Base-by-base conservation (phyloP, 2,888 invertebrate species). In the Philhelius pedissequus region DNA sequence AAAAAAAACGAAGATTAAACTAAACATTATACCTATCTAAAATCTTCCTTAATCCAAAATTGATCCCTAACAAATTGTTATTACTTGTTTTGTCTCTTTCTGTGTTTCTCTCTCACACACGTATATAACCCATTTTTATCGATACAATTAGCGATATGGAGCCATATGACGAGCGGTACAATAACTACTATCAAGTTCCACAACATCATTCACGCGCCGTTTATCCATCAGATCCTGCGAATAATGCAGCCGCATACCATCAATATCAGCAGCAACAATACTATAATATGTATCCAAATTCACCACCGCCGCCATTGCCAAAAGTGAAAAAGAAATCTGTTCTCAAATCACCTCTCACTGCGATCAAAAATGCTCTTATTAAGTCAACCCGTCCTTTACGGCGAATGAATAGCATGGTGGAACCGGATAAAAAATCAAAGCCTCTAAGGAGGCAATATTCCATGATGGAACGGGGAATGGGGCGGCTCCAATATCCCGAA, bases 321-420 rank as follows among this genome's bases (percentile, higher is more conserved):
- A 91, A 90, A 81, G 88, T 88, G 38, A 90, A 91, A 77, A 91
- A 91, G 88, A 92, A 91, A 87, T 92, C 91, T 27, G 88, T 91
- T 70, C 86, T 92, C 0, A 92, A 91, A 71, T 91, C 91, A 50
- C 91, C 91, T 2, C 82, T 92, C 45, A 87, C 88, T 2, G 91
- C 92, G 0, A 87, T 92, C 2, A 92, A 92, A 86, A 91, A 91
- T 86, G 92, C 90, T 0, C 86, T 92, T 8, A 89, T 92, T 3
- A 92, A 91, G 82, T 87, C 90, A 1, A 92, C 91, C 2, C 88
- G 91, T 2, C 91, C 91, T 0, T 75, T 92, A 70, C 87, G 92
- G 1, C 89, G 92, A 15, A 92, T 92, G 90, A 91, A 90, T 45
- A 92, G 92, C 79, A 90, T 92, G 91, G 89, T 90, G 35, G 92